Conservation (phyloP, 2,797 vertebrate genomes). For the Melanotaenia parkinsoni region DNA sequence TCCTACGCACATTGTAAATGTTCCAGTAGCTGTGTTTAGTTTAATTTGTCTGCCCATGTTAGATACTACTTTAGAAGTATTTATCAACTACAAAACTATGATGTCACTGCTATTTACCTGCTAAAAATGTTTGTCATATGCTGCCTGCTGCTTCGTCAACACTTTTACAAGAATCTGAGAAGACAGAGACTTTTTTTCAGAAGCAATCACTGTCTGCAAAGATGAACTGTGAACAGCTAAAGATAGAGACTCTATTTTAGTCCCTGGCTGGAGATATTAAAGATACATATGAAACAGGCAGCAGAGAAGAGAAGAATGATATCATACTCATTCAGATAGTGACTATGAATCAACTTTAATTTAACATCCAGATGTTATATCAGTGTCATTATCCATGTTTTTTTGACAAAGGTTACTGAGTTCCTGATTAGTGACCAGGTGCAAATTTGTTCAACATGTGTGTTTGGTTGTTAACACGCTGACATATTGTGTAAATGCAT, state of each 20-base stretch:
- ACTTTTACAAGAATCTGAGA: conserved; percentile 52
- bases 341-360: conserved; percentile 38
- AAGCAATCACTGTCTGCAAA: conserved; percentile 70
- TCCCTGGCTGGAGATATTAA: conserved; percentile 71
- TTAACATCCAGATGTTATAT: conserved; percentile 47
- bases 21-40: conserved; percentile 4
- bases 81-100: conserved; percentile 43
- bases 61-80: conserved; percentile 28
- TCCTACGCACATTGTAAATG: neutral
- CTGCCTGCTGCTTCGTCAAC: conserved; percentile 62
- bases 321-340: conserved; percentile 46
- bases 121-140: conserved; percentile 15
- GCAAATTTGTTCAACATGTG: conserved; percentile 38
- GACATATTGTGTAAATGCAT: conserved; percentile 31
- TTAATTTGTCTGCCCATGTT: conserved; percentile 9
- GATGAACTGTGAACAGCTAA: conserved; percentile 78
- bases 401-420: conserved; percentile 31
- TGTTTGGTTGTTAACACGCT: conserved; percentile 44
- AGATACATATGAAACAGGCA: conserved; percentile 73
- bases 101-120: conserved; percentile 35
- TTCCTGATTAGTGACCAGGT: conserved; percentile 33
- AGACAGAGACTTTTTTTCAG: conserved; percentile 68
- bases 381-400: conserved; percentile 31
- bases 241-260: conserved; percentile 80
- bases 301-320: conserved; percentile 61